A percentile compares a stretch with the other conserved stretches of the same genome.
These are phyloP conservation scores for Danio albolineatus DNA, from an alignment of 2,797 vertebrate species.

Conservation along the genomic window DNA sequence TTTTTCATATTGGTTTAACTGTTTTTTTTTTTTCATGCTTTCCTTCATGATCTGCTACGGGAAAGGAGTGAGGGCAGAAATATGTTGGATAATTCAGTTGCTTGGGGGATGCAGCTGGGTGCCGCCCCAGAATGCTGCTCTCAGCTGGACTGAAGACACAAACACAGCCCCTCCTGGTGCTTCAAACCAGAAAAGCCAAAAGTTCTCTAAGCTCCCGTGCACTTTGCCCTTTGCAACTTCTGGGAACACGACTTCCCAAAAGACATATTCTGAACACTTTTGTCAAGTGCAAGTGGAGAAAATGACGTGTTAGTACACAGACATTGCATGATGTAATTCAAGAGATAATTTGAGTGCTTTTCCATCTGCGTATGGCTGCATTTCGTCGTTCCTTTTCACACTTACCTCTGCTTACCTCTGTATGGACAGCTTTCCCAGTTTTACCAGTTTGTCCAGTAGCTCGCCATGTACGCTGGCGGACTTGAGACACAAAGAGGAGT, in stretches of 20 bases:
- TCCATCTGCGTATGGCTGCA: no score
- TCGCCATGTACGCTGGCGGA: no score
- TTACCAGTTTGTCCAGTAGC: no score
- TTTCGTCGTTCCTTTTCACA: no score
- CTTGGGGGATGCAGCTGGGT: constrained; percentile 34
- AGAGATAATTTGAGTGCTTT: not conserved
- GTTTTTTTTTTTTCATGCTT: constrained; percentile 11
- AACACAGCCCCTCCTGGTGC: not conserved
- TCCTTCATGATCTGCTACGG: not conserved
- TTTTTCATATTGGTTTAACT: no score
- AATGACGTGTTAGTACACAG: not conserved
- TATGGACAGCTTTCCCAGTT: no score
- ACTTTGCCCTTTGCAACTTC: constrained; percentile 32
- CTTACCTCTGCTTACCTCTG: no score
- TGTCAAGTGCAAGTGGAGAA: not conserved
- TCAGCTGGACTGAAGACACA: constrained; percentile 15
- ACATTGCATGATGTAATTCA: not conserved
- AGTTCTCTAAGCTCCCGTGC: constrained; percentile 26
- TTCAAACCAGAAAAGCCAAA: constrained; percentile 34
- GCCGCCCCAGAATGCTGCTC: constrained; percentile 9
- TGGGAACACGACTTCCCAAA: constrained; percentile 32
- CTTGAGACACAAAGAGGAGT: no score
- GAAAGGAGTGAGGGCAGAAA: not conserved
- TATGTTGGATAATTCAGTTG: constrained; percentile 29
- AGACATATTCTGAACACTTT: not conserved